These are phyloP conservation scores for Heliconius hewitsoni DNA, from an alignment of 1,140 invertebrate genomes.

Conservation along the genomic window DNA sequence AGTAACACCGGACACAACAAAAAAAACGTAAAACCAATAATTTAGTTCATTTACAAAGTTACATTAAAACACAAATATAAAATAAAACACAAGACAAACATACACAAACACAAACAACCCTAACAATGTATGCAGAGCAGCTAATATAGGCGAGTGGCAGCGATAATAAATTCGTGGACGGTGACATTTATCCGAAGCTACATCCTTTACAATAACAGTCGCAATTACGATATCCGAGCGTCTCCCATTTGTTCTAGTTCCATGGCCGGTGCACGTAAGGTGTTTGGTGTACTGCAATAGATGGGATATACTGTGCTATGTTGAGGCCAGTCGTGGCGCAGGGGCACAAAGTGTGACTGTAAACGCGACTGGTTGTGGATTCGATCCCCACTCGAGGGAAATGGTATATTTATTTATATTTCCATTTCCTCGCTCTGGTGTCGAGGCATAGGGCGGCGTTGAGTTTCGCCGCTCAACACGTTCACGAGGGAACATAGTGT, in stretches of 20 bases:
- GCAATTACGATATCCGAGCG: slow-evolving; percentile 68
- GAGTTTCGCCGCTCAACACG: too few species aligned
- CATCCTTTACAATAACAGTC: slow-evolving; percentile 74
- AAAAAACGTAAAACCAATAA: too few species aligned
- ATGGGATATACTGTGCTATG: not conserved
- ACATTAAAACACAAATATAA: not conserved
- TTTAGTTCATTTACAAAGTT: not conserved
- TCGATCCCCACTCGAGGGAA: too few species aligned
- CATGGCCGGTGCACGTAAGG: slow-evolving; percentile 13
- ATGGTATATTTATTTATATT: too few species aligned
- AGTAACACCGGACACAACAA: too few species aligned
- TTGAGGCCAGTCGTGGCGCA: too few species aligned
- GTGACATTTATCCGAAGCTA: slow-evolving; percentile 76
- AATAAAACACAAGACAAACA: not conserved
- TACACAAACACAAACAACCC: not conserved
- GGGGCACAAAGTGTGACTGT: too few species aligned
- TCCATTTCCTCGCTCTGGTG: too few species aligned
- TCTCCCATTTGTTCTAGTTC: slow-evolving; percentile 68
- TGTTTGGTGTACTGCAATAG: not conserved
- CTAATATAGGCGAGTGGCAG: slow-evolving; percentile 67
- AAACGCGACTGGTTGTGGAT: too few species aligned
- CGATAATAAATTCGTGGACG: slow-evolving; percentile 66
- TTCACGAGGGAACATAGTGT: too few species aligned
- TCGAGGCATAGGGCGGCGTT: too few species aligned
- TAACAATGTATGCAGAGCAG: slow-evolving; percentile 63